Evolutionary conservation across 2,797 vertebrate genomes (phyloP), one percentile per base, ranked within the genome.

Genomic region (Sciurus vulgaris): DNA sequence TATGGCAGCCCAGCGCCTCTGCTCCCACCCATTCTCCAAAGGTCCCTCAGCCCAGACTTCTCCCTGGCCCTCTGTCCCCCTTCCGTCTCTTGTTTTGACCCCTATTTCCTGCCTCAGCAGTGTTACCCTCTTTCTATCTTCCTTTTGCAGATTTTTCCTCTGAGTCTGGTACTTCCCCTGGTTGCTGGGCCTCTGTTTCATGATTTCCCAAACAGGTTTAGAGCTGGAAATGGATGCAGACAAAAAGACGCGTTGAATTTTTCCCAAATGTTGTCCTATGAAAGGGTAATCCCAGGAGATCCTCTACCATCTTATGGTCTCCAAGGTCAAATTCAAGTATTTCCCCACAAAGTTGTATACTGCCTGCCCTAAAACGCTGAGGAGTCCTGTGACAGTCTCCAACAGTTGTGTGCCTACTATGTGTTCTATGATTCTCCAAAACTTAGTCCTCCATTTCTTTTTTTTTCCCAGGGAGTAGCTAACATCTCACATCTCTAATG

Each of bases 151-250:
- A 70, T 77, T 95, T 94, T 91, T 78, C 91, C 89, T 85, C 41
- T 44, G 67, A 47, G 17, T 61, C 41, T 91, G 74, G 22, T 28
- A 54, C 72, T 94, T 94, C 89, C 91, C 69, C 44, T 93, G 41
- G 30, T 86, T 56, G 89, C 84, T 67, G 54, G 73, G 61, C 33
- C 61, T 88, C 82, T 83, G 85, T 82, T 92, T 94, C 56, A 14
- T n/a, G 65, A 91, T 90, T 96, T 93, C 81, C 56, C 49, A 94
- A 41, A 96, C 69, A 51, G 30, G 24, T 88, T 94, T 79, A 82
- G 61, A 73, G 22, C n/a, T 83, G 69, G 79, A 70, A 86, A 87
- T 69, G 86, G 61, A 26, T n/a, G 82, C 35, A 13, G 17, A 85
- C 67, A 51, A 79, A 93, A 65, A 69, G 33, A 72, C n/a, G 33